Evolutionary conservation across 2,797 vertebrate species (phyloP).

Genomic region (Poecilia velifera): DNA sequence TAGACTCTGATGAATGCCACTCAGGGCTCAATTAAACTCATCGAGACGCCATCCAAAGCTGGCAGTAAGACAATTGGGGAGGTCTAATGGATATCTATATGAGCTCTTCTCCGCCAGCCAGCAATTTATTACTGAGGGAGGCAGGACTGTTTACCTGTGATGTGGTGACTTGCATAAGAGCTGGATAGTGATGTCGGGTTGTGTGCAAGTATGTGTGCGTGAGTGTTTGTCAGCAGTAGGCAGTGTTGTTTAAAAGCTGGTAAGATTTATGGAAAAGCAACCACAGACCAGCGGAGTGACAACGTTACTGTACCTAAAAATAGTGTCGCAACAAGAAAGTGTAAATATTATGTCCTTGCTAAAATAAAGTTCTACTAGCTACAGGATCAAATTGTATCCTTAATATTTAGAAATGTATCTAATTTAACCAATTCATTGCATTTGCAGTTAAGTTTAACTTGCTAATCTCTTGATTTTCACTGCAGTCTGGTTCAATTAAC

Average conservation of each 20-base stretch:
- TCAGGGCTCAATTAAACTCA: slow-evolving; percentile 74
- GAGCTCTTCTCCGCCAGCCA: slow-evolving; percentile 56
- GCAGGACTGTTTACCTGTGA: slow-evolving; percentile 61
- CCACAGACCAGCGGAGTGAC: slow-evolving; percentile 45
- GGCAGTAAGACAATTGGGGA: slow-evolving; percentile 79
- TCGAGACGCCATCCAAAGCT: slow-evolving; percentile 58
- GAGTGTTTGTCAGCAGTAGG: slow-evolving; percentile 26
- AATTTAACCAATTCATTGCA: neutral
- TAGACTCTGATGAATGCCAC: slow-evolving; percentile 78
- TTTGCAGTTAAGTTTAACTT: neutral
- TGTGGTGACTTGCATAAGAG: slow-evolving; percentile 53
- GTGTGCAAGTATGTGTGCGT: slow-evolving; percentile 9
- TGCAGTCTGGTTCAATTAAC: neutral
- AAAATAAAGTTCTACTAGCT: neutral
- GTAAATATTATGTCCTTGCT: neutral
- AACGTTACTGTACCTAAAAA: slow-evolving; percentile 39
- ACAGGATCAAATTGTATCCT: neutral
- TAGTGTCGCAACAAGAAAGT: neutral
- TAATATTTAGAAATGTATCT: neutral
- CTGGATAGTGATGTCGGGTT: slow-evolving; percentile 10
- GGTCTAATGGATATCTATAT: slow-evolving; percentile 80
- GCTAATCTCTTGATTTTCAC: neutral
- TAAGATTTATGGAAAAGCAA: slow-evolving; percentile 19
- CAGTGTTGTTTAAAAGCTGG: slow-evolving; percentile 51
- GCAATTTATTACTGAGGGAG: slow-evolving; percentile 72